Evolutionary conservation across 53 echinoderm and acorn worm species (phyloP).

Genomic region (Zoroaster sp.): DNA sequence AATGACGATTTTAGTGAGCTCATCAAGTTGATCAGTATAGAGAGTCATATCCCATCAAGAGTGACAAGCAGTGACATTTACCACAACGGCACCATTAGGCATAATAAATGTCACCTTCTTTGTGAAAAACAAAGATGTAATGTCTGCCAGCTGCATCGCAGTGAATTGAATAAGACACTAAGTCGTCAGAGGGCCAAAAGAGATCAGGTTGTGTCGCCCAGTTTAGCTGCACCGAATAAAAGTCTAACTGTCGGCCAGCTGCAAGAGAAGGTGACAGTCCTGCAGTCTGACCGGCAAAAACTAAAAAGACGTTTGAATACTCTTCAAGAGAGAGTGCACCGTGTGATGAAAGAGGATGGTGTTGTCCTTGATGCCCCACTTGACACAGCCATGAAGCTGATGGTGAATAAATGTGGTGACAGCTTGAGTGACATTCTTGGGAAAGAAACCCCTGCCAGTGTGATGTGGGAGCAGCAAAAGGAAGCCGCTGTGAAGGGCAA

Average conservation of each 20-base stretch:
- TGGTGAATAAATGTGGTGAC: too few relatives aligned
- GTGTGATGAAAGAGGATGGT: background rate
- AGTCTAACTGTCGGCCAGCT: background rate
- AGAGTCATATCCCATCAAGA: background rate
- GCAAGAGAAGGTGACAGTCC: background rate
- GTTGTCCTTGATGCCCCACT: background rate
- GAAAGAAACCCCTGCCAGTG: background rate
- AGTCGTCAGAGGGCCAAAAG: background rate
- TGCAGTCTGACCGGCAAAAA: background rate
- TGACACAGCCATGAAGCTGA: too few relatives aligned
- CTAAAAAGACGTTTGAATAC: background rate
- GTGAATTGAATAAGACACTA: background rate
- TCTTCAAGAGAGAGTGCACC: background rate
- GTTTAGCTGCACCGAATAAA: background rate
- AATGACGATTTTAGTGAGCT: background rate
- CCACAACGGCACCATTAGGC: too few relatives aligned
- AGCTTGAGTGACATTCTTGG: too few relatives aligned
- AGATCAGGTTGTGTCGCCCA: too few relatives aligned
- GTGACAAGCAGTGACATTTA: too few relatives aligned
- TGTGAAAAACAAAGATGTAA: too few relatives aligned
- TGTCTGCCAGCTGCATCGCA: background rate
- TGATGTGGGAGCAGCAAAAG: conserved; percentile 56
- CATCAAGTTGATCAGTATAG: background rate
- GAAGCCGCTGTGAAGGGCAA: conserved; percentile 5
- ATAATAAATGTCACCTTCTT: too few relatives aligned